These are phyloP conservation scores for Acanthaster planci DNA, from an alignment of 35 echinoderm and acorn worm species.

Conservation along the genomic window DNA sequence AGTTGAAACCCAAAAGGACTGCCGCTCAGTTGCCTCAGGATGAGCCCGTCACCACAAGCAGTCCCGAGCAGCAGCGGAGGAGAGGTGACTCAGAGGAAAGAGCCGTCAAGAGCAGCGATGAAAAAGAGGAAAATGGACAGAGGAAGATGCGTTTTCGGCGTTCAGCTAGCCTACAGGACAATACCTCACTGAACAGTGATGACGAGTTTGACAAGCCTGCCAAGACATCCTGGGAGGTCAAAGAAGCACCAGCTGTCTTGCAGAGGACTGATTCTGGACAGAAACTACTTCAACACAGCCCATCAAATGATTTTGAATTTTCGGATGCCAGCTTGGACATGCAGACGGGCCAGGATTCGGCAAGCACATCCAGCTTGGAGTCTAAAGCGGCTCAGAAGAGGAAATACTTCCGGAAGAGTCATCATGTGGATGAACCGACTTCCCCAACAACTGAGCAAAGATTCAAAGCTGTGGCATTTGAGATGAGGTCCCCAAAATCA, in stretches of 20 bases:
- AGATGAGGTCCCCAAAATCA: constrained; percentile 56
- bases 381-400: constrained; percentile 78
- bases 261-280: not conserved
- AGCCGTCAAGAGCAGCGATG: constrained; percentile 12
- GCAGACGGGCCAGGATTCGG: constrained; percentile 7
- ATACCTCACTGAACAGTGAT: constrained; percentile 46
- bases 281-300: constrained; percentile 32
- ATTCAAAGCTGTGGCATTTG: constrained; percentile 38
- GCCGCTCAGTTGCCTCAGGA: not conserved
- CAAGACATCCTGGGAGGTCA: constrained; percentile 29
- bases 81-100: not conserved
- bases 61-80: not conserved
- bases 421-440: constrained; percentile 41
- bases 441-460: constrained; percentile 54
- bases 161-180: constrained; percentile 76
- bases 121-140: constrained; percentile 6
- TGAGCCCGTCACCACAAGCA: not conserved
- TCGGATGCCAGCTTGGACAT: constrained; percentile 6
- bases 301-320: constrained; percentile 38
- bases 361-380: constrained; percentile 49
- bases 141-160: constrained; percentile 56
- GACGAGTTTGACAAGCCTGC: constrained; percentile 39
- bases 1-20: constrained; percentile 69
- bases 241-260: constrained; percentile 37
- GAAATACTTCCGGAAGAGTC: constrained; percentile 59